phyloP scores from a whole-genome alignment of 2,888 invertebrate genomes.

The Thalpophila matura region DNA sequence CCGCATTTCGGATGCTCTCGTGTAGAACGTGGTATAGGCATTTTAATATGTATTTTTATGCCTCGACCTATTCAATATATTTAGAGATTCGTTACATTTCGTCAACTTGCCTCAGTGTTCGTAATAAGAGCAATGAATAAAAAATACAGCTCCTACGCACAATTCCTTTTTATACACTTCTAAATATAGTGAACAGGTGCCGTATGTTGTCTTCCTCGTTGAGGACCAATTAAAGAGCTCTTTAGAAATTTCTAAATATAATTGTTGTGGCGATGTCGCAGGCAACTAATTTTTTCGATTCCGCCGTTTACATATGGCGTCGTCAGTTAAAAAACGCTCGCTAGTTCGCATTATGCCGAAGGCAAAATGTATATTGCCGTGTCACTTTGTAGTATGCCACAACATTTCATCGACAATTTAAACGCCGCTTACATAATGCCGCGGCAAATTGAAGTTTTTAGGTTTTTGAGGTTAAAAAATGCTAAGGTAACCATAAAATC shows the following conservation, averaged over 20 bases:
- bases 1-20: constrained; percentile 70
- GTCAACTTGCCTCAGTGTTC: constrained; percentile 54
- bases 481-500: too few species aligned
- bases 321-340: too few species aligned
- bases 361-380: too few species aligned
- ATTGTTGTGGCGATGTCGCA: constrained; percentile 2
- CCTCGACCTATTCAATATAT: constrained; percentile 69
- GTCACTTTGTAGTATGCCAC: too few species aligned
- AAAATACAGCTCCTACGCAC: constrained; percentile 17
- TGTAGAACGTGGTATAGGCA: constrained; percentile 72
- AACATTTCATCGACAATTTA: too few species aligned
- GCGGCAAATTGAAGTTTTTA: too few species aligned
- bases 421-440: too few species aligned
- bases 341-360: too few species aligned
- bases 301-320: too few species aligned
- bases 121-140: constrained; percentile 53
- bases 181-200: not conserved
- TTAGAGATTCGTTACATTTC: constrained; percentile 59
- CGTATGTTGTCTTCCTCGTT: not conserved
- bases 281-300: too few species aligned
- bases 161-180: constrained; percentile 14
- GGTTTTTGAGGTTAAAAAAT: too few species aligned
- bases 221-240: not conserved
- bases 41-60: constrained; percentile 79
- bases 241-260: constrained; percentile 1